phyloP scores from a whole-genome alignment of 2,113 vertebrate genomes.

The Hydrochoerus hydrochaeris region DNA sequence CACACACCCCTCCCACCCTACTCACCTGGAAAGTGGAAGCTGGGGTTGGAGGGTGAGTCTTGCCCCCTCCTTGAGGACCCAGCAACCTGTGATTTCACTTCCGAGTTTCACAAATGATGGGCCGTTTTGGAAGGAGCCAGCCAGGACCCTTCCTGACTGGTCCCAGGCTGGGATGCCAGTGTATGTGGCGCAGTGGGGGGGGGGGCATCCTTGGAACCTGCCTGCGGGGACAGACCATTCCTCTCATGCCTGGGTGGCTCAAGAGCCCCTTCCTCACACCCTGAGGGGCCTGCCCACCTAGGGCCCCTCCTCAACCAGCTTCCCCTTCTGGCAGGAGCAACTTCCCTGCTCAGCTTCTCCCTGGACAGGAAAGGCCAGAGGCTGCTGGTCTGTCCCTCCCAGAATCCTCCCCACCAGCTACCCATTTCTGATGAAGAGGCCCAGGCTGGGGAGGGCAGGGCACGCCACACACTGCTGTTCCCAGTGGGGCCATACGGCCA shows the following conservation, averaged over 20 bases:
- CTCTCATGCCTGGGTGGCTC: neutral
- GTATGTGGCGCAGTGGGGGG: too few species aligned
- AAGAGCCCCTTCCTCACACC: too few species aligned
- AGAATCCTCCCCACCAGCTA: fast-evolving
- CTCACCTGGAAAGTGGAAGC: neutral
- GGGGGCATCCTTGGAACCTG: fast-evolving
- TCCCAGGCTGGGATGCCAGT: neutral
- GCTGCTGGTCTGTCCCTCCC: fast-evolving
- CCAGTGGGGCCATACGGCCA: neutral
- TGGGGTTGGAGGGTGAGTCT: neutral
- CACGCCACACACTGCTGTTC: too few species aligned
- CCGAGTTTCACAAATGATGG: neutral
- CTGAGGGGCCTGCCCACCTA: neutral
- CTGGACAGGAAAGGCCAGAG: neutral
- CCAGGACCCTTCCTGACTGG: neutral
- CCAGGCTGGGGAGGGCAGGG: neutral
- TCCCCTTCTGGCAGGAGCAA: neutral
- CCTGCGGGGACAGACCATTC: neutral
- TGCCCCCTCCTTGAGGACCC: neutral
- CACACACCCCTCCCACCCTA: neutral
- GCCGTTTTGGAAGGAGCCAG: too few species aligned
- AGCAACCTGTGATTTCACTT: neutral
- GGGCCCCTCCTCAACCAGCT: neutral
- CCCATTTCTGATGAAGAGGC: neutral
- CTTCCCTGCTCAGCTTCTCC: neutral